Evolutionary conservation across 2,888 invertebrate genomes (phyloP), one percentile per base, ranked within the genome.

Genomic region (Prosapia bicincta): DNA sequence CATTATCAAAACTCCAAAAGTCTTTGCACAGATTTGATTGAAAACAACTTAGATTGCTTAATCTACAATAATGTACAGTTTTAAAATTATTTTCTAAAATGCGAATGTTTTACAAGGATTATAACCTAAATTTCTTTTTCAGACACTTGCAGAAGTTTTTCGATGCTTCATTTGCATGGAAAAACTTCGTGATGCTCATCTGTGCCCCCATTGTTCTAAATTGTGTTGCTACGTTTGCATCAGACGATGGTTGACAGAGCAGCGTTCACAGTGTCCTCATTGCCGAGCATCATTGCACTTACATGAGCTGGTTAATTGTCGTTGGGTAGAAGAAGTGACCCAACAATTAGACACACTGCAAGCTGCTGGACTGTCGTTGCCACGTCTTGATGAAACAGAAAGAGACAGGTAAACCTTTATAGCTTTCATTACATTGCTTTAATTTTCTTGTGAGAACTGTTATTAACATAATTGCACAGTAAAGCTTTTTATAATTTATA

Each of bases 131-230:
- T 38, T 32, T 69, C 25, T 71, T 72, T 85, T 86, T 24, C 87
- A 95, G 94, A 93, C 93, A 76, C 85, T 95, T 83, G 93, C 95
- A 74, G 96, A 97, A 86, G 95, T 97, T 72, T 97, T 97, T 85
- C 91, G 96, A 84, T 97, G 97, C 86, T 97, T 97, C 86, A 97
- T 97, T 84, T 97, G 97, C 85, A 97, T 97, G 96, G 97, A 97
- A 88, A 96, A 95, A 86, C 88, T 97, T 83, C 91, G 93, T 82
- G 96, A 97, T 86, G 97, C 97, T 67, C 95, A 96, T 85, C 88
- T 97, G 69, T 97, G 97, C 85, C 97, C 97, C 5, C 96, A 97
- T 85, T 97, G 97, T 85, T 96, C 96, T 79, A 97, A 97, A 87
- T 87, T 97, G 71, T 97, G 97, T 85, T 97, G 97, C 85, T 96